phyloP scores from a whole-genome alignment of 2,888 invertebrate species.

The Listrodromus nycthemerus region DNA sequence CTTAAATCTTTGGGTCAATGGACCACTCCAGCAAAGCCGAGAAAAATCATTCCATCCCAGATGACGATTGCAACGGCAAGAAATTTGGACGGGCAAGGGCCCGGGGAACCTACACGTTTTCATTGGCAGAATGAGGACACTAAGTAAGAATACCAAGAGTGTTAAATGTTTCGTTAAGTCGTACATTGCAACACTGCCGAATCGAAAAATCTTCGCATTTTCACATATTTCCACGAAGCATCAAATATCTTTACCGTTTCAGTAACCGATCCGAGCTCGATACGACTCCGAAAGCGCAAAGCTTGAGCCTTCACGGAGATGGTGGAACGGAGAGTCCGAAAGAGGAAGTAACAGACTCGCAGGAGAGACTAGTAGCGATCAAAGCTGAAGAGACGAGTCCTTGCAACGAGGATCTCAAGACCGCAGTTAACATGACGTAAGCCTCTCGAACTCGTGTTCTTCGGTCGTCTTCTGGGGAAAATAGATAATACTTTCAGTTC shows the following conservation, averaged over 20 bases:
- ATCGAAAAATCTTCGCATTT: neutral
- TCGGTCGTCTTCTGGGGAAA: neutral
- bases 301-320: conserved; percentile 27
- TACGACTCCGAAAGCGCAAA: conserved; percentile 30
- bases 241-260: neutral
- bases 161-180: neutral
- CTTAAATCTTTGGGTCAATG: conserved; percentile 97
- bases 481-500: no score
- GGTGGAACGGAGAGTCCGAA: conserved; percentile 44
- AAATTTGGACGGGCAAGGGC: conserved; percentile 64
- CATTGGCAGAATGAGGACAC: conserved; percentile 70
- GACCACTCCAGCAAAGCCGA: conserved; percentile 86
- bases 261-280: conserved; percentile 52
- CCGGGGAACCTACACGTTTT: conserved; percentile 67
- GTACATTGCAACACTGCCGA: neutral
- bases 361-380: conserved; percentile 79
- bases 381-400: conserved; percentile 80
- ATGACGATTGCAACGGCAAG: conserved; percentile 72
- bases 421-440: conserved; percentile 84
- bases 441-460: conserved; percentile 49
- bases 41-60: conserved; percentile 79
- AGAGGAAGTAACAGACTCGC: conserved; percentile 53
- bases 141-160: conserved; percentile 40
- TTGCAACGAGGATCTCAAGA: conserved; percentile 80
- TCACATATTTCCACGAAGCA: conserved; percentile 20